These are phyloP conservation scores for Mactra quadrangularis DNA, from an alignment of 1,140 invertebrate genomes.

Conservation along the genomic window DNA sequence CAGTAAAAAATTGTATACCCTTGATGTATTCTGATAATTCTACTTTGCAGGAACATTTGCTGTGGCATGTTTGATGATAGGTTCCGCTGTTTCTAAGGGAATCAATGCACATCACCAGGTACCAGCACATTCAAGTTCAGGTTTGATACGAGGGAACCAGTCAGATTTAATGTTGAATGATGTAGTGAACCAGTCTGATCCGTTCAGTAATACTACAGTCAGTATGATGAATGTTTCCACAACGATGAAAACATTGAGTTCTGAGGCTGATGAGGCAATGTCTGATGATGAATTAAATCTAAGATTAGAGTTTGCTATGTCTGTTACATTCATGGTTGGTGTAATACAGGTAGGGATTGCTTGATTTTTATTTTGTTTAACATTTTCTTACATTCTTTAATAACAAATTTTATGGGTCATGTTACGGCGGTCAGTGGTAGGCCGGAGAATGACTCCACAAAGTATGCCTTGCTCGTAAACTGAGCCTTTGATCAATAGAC, in stretches of 20 bases:
- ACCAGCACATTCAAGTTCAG: background rate
- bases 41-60: conserved; percentile 81
- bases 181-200: background rate
- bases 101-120: conserved; percentile 12
- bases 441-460: no score
- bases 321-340: conserved; percentile 71
- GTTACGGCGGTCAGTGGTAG: no score
- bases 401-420: no score
- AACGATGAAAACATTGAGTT: no score
- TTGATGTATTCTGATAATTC: background rate
- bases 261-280: conserved; percentile 8
- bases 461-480: no score
- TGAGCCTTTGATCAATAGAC: no score
- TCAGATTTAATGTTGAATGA: background rate
- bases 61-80: conserved; percentile 83
- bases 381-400: no score
- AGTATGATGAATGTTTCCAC: background rate
- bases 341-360: conserved; percentile 69
- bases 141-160: background rate
- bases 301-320: conserved; percentile 69
- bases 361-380: no score
- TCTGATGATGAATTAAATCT: conserved; percentile 39
- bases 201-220: background rate
- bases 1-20: no score
- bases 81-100: conserved; percentile 76